Percentiles rank a stretch among this genome's conserved stretches.
Conservation (phyloP, 2,797 vertebrate species). For the Halcyon chelicuti region DNA sequence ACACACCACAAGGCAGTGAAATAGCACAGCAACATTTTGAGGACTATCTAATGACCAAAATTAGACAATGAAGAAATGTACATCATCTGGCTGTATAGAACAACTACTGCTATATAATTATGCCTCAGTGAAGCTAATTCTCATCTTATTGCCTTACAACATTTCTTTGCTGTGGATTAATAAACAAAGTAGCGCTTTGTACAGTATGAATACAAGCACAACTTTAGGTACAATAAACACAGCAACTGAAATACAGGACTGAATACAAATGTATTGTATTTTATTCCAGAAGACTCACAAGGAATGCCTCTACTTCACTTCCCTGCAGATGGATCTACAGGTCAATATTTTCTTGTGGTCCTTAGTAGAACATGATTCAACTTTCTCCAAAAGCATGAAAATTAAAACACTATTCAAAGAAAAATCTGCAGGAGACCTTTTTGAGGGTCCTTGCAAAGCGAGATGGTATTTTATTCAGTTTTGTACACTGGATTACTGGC, state of each 20-base stretch:
- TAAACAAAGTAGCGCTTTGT: neutral
- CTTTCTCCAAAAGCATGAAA: neutral
- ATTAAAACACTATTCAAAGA: conserved; percentile 31
- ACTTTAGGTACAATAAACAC: neutral
- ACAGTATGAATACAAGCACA: neutral
- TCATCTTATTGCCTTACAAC: neutral
- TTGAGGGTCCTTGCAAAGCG: conserved; percentile 1
- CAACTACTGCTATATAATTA: neutral
- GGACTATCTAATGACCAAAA: neutral
- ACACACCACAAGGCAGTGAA: neutral
- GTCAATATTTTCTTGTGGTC: neutral
- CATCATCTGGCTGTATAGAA: neutral
- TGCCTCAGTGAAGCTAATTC: neutral
- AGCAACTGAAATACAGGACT: neutral
- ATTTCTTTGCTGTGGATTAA: neutral
- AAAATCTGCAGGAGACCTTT: conserved; percentile 31
- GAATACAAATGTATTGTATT: neutral
- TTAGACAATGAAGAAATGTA: neutral
- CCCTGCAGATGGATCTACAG: neutral
- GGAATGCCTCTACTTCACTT: neutral
- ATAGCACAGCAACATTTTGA: neutral
- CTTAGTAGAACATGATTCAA: neutral
- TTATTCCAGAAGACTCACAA: neutral
- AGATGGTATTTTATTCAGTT: conserved; percentile 28
- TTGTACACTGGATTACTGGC: conserved; percentile 36